Evolutionary conservation across 2,113 vertebrate genomes (phyloP).

Genomic region (Cinclus cinclus): DNA sequence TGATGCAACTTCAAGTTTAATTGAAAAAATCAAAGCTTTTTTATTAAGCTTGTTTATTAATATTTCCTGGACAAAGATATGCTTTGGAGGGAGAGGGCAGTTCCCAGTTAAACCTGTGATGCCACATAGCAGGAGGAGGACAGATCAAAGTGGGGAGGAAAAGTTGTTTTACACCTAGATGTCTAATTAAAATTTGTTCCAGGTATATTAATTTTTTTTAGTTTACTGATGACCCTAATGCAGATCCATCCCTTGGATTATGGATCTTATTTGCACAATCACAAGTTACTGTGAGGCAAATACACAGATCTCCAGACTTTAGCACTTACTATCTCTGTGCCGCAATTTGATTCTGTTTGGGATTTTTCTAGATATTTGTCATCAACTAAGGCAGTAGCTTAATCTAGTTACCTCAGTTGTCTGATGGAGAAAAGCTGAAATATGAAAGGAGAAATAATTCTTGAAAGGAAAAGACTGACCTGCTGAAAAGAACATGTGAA

Average conservation of each 20-base stretch:
- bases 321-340: not conserved
- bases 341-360: not conserved
- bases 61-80: not conserved
- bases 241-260: not conserved
- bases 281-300: not conserved
- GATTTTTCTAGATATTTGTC: not conserved
- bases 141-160: not conserved
- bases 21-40: not conserved
- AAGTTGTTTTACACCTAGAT: not conserved
- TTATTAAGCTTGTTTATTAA: not conserved
- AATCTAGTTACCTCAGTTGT: not conserved
- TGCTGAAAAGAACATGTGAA: not conserved
- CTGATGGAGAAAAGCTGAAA: not conserved
- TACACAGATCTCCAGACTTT: not conserved
- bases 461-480: not conserved
- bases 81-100: not conserved
- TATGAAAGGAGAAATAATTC: not conserved
- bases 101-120: not conserved
- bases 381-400: not conserved
- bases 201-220: not conserved
- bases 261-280: not conserved
- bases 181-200: not conserved
- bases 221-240: not conserved
- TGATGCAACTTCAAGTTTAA: not conserved
- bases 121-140: not conserved